A percentile compares a stretch with the other conserved stretches of the same genome.
Conservation (phyloP, 2,797 vertebrate genomes). For the Lagorchestes hirsutus region DNA sequence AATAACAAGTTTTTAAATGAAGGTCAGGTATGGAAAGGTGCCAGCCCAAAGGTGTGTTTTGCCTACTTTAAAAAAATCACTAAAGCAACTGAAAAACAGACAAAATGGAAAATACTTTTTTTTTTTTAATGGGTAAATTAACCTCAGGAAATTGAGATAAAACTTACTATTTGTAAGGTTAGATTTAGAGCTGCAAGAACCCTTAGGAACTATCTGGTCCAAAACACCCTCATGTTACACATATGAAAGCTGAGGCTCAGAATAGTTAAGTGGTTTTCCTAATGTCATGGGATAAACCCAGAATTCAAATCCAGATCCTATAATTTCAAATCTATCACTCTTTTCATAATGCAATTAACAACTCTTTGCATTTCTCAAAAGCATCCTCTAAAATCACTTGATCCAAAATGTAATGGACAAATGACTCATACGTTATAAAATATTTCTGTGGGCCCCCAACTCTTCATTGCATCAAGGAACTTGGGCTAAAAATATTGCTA, state of each 20-base stretch:
- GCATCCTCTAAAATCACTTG: slow-evolving; percentile 58
- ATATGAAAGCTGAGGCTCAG: background rate
- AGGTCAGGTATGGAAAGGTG: slow-evolving; percentile 28
- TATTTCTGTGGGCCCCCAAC: background rate
- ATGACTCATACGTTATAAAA: slow-evolving; percentile 4
- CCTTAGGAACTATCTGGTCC: background rate
- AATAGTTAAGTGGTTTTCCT: background rate
- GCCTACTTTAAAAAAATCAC: slow-evolving; percentile 31
- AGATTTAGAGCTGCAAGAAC: background rate
- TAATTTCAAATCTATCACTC: background rate
- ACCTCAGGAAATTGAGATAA: slow-evolving; percentile 33
- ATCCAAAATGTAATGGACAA: slow-evolving; percentile 30
- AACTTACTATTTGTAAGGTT: slow-evolving; percentile 36
- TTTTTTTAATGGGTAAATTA: slow-evolving; percentile 43
- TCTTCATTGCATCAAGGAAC: background rate
- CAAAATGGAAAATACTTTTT: slow-evolving; percentile 58
- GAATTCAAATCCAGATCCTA: background rate
- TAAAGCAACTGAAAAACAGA: slow-evolving; percentile 26
- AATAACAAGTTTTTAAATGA: slow-evolving; percentile 51
- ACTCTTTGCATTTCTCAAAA: slow-evolving; percentile 36
- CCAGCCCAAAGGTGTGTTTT: slow-evolving; percentile 33
- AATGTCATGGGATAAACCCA: background rate
- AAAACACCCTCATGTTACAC: background rate
- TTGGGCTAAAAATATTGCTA: slow-evolving; percentile 6
- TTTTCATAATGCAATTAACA: background rate